Percentiles rank a stretch among this genome's conserved stretches.
These are phyloP conservation scores for Poecilus cupreus DNA, from an alignment of 2,888 invertebrate genomes.

Conservation along the genomic window DNA sequence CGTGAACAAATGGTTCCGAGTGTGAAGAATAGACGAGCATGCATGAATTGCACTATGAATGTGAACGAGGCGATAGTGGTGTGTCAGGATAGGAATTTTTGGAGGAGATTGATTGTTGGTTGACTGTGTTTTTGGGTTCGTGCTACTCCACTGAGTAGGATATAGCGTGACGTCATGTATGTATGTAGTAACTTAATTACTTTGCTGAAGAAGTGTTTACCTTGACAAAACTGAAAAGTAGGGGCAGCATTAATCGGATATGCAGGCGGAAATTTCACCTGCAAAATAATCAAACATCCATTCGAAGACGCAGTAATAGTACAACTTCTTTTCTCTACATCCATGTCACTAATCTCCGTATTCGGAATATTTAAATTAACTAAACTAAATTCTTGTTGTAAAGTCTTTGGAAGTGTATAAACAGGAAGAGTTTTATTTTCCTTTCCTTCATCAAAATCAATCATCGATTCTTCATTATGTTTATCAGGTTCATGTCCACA, in stretches of 20 bases:
- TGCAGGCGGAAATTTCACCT: slow-evolving; percentile 82
- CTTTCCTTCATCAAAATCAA: slow-evolving; percentile 57
- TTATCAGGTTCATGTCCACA: slow-evolving; percentile 82
- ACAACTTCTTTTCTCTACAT: slow-evolving; percentile 75
- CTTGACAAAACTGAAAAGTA: slow-evolving; percentile 80
- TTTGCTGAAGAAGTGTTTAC: no score
- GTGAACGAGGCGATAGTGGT: no score
- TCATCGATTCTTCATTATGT: slow-evolving; percentile 67
- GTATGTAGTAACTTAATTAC: no score
- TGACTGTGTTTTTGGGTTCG: no score
- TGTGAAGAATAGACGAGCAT: no score
- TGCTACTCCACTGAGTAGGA: no score
- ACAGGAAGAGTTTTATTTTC: slow-evolving; percentile 40
- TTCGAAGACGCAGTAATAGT: slow-evolving; percentile 76
- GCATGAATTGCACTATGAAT: no score
- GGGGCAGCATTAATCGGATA: slow-evolving; percentile 83
- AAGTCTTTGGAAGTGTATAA: slow-evolving; percentile 68
- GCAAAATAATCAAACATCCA: slow-evolving; percentile 75
- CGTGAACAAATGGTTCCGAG: no score
- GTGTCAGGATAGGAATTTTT: no score
- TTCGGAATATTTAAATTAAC: slow-evolving; percentile 85
- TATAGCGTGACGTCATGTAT: no score
- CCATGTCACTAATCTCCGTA: slow-evolving; percentile 77
- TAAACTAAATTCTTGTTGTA: slow-evolving; percentile 85
- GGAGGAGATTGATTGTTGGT: no score